A percentile compares a stretch with the other conserved stretches of the same genome.
Evolutionary conservation across 2,888 invertebrate genomes (phyloP).

Genomic region (Drosophila melanocephala): DNA sequence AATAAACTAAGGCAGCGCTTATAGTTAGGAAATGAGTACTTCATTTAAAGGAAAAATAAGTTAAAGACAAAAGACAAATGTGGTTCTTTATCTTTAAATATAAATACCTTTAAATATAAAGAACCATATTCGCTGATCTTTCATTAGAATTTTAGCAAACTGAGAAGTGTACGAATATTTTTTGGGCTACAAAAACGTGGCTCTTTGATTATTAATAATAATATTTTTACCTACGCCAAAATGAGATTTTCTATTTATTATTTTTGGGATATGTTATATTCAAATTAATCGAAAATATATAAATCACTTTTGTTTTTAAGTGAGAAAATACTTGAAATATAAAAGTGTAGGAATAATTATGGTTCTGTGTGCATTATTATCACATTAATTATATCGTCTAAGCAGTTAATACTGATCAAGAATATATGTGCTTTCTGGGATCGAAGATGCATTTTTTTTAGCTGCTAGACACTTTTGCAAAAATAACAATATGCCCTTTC

Average conservation of each 20-base stretch:
- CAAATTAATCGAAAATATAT: neutral
- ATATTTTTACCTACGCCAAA: neutral
- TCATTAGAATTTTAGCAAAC: neutral
- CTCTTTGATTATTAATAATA: neutral
- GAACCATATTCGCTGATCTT: rapidly evolving
- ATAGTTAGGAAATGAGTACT: too few species aligned
- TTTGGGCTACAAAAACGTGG: neutral
- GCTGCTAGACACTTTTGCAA: neutral
- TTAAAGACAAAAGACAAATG: neutral
- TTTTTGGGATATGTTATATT: neutral
- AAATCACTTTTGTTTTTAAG: neutral
- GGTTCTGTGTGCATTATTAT: neutral
- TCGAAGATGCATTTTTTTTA: rapidly evolving
- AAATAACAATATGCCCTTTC: neutral
- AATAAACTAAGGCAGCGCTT: neutral
- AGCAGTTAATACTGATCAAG: neutral
- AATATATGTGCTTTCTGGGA: neutral
- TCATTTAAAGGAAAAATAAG: neutral
- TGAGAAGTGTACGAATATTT: neutral
- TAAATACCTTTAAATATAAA: neutral
- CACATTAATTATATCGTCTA: neutral
- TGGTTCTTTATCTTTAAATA: too few species aligned
- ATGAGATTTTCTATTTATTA: neutral
- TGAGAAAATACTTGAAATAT: neutral
- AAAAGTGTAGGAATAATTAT: neutral